Evolutionary conservation across 1,140 invertebrate genomes (phyloP).

Genomic region (Drosophila truncata): DNA sequence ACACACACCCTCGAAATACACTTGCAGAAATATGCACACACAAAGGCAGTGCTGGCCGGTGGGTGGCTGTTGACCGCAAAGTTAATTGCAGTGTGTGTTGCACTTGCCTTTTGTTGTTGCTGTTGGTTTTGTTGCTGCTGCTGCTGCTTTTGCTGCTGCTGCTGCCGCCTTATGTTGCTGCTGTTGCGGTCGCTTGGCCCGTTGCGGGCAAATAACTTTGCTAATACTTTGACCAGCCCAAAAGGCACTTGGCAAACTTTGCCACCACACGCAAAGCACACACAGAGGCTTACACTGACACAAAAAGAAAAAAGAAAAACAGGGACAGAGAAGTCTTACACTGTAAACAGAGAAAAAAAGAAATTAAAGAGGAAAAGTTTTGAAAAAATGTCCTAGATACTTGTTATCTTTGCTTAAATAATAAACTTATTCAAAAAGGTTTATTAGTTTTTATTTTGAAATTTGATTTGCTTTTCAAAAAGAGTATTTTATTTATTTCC

Average conservation of each 20-base stretch:
- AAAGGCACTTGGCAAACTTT: slow-evolving; percentile 66
- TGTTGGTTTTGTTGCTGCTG: slow-evolving; percentile 1
- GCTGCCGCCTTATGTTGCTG: slow-evolving; percentile 42
- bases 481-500: not conserved
- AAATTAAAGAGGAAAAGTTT: rapidly evolving
- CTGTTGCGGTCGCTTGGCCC: slow-evolving; percentile 59
- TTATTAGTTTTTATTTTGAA: not conserved
- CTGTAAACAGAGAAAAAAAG: not conserved
- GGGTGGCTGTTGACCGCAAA: slow-evolving; percentile 73
- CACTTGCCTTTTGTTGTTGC: slow-evolving; percentile 29
- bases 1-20: slow-evolving; percentile 13
- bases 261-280: slow-evolving; percentile 19
- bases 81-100: slow-evolving; percentile 70
- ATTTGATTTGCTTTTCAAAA: not conserved
- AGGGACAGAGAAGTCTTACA: not conserved
- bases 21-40: slow-evolving; percentile 14
- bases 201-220: slow-evolving; percentile 76
- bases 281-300: slow-evolving; percentile 7
- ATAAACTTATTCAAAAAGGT: too few relatives aligned
- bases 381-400: not conserved
- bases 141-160: not conserved
- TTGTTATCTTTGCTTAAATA: too few relatives aligned
- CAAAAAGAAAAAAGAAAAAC: not conserved
- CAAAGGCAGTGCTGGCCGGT: slow-evolving; percentile 54
- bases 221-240: slow-evolving; percentile 73